phyloP scores from a whole-genome alignment of 2,797 vertebrate species.

The Fratercula arctica region DNA sequence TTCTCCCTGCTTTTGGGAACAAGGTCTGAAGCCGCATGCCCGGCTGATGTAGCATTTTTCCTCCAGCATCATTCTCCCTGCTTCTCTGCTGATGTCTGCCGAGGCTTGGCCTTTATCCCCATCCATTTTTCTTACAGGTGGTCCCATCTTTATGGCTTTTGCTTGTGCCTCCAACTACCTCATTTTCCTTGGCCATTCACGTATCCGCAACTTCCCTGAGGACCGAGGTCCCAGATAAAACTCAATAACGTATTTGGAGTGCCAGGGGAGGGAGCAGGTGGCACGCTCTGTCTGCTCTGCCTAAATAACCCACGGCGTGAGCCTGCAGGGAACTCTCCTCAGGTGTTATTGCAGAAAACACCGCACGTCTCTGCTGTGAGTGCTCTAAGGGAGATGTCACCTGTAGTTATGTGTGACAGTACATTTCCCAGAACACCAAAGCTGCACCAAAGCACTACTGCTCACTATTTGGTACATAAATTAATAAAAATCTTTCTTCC shows the following conservation, averaged over 20 bases:
- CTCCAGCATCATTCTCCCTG: neutral
- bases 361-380: fast-evolving
- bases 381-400: neutral
- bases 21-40: neutral
- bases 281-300: neutral
- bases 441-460: neutral
- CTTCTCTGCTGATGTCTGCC: neutral
- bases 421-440: neutral
- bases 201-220: neutral
- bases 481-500: neutral
- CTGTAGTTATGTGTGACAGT: neutral
- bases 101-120: neutral
- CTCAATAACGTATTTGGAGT: neutral
- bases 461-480: neutral
- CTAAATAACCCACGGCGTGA: fast-evolving
- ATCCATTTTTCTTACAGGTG: neutral
- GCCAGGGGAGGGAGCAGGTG: neutral
- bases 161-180: neutral
- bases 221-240: neutral
- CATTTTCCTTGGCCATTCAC: neutral
- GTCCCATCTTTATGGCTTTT: neutral
- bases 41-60: neutral
- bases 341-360: neutral
- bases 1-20: neutral
- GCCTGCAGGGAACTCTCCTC: neutral